Base-by-base conservation (phyloP, 1,140 invertebrate species). In the Rhopalosiphum padi region DNA sequence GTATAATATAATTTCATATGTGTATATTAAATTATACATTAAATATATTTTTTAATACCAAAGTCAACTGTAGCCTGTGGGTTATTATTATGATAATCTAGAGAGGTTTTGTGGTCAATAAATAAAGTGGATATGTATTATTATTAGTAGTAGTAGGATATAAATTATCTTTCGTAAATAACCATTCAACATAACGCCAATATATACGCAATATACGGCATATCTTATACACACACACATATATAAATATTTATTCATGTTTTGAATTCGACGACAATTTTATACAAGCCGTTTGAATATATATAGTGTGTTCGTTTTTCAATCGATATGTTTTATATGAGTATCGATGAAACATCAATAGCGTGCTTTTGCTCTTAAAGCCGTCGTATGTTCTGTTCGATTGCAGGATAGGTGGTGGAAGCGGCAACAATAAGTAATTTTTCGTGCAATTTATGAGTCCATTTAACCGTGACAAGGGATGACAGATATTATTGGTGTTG, bases 381-480 rank as follows among this genome's bases (percentile, higher is more conserved):
- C 41, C 9, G 9, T 86, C 23, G 37, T 85, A 41, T n/a, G 25
- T 37, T 89, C 22, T n/a, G 25, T 37, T 89, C 22, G n/a, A 21
- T 51, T 30, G 6, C n/a, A n/a, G 46, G 30, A 89, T 37, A 41
- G 51, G 35, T 23, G 51, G 55, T 41, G 37, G 11, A 30, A 43
- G n/a, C 23, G 11, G 55, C 35, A 68, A 90, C 90, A 77, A 77
- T 91, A 91, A 77, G 60, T 91, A 46, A 91, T 91, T 91, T 91
- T 77, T 68, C 30, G 41, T 43, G 30, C 55, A 30, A 91, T 77
- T 91, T 91, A 91, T 77, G 90, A 91, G 60, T 91, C 41, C 90
- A 77, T 91, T 91, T 77, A 91, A 91, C 30, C 41, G 43, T 60
- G 53, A 68, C 53, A 91, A 91, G 60, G 90, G 90, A 91, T 90